Evolutionary conservation across 2,113 vertebrate genomes (phyloP).

Genomic region (Haemorhous mexicanus): DNA sequence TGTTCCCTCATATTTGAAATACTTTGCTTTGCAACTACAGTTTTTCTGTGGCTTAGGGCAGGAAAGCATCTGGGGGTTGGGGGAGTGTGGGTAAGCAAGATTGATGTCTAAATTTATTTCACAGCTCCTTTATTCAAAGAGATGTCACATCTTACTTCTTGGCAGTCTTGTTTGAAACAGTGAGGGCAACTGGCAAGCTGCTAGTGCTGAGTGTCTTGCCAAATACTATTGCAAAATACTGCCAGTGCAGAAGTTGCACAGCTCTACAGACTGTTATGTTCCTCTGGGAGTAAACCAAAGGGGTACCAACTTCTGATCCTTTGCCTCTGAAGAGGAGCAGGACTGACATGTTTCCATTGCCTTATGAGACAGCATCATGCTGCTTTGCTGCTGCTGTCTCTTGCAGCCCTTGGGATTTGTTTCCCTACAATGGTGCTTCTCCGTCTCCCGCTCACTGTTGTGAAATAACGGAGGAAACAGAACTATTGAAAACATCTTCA

Average conservation of each 20-base stretch:
- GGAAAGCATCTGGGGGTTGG: neutral
- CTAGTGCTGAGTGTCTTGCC: neutral
- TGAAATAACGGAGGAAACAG: neutral
- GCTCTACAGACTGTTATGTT: neutral
- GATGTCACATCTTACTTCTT: neutral
- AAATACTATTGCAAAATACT: constrained; percentile 18
- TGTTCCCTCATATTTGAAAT: neutral
- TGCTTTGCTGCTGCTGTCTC: neutral
- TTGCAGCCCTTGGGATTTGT: neutral
- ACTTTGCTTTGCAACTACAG: neutral
- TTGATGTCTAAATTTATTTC: neutral
- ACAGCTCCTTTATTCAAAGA: neutral
- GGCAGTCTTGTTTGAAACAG: neutral
- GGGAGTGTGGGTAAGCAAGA: neutral
- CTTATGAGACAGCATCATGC: neutral
- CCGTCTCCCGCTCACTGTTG: neutral
- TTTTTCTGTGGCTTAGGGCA: neutral
- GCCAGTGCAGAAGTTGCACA: neutral
- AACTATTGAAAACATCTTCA: neutral
- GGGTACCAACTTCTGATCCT: neutral
- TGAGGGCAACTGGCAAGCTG: neutral
- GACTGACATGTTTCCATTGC: accelerated
- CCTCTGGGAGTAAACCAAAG: neutral
- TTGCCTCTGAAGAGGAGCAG: neutral
- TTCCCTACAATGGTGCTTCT: neutral